Evolutionary conservation across 2,888 invertebrate genomes (phyloP).

Genomic region (Sinodicranocentrus sp.): DNA sequence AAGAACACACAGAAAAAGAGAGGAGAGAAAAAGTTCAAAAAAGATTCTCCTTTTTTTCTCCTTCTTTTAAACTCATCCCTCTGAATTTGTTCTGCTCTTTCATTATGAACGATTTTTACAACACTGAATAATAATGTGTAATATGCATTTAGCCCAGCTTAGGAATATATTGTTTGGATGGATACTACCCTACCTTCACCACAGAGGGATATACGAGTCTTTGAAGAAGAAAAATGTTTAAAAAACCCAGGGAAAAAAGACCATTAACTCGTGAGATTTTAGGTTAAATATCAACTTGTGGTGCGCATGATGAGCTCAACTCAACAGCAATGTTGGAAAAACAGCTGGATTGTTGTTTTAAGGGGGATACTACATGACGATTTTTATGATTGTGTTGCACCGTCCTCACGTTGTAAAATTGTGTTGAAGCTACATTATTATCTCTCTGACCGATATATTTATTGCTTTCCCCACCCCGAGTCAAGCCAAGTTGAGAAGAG

Average conservation of each 20-base stretch:
- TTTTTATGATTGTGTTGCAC: constrained; percentile 61
- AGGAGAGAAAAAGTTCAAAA: constrained; percentile 8
- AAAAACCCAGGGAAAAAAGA: constrained; percentile 20
- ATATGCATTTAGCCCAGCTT: too few species aligned
- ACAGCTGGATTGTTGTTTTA: constrained; percentile 69
- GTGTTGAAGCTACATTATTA: constrained; percentile 48
- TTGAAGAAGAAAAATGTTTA: constrained; percentile 40
- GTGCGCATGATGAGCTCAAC: constrained; percentile 21
- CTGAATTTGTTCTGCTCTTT: constrained; percentile 42
- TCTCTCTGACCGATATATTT: constrained; percentile 67
- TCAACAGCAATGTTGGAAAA: constrained; percentile 34
- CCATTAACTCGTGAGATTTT: constrained; percentile 50
- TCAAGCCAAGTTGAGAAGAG: constrained; percentile 31
- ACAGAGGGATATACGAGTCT: too few species aligned
- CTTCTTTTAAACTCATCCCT: constrained; percentile 6
- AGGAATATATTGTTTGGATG: too few species aligned
- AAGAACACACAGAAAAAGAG: neutral
- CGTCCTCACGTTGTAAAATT: constrained; percentile 56
- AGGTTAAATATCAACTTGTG: constrained; percentile 48
- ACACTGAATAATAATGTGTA: constrained; percentile 29
- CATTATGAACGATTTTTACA: constrained; percentile 51
- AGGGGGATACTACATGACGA: constrained; percentile 49
- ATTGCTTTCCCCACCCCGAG: constrained; percentile 65
- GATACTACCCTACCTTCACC: too few species aligned
- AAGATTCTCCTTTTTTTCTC: neutral